Evolutionary conservation across 2,113 vertebrate genomes (phyloP), one percentile per base, ranked within the genome.

Genomic region (Addax nasomaculatus): DNA sequence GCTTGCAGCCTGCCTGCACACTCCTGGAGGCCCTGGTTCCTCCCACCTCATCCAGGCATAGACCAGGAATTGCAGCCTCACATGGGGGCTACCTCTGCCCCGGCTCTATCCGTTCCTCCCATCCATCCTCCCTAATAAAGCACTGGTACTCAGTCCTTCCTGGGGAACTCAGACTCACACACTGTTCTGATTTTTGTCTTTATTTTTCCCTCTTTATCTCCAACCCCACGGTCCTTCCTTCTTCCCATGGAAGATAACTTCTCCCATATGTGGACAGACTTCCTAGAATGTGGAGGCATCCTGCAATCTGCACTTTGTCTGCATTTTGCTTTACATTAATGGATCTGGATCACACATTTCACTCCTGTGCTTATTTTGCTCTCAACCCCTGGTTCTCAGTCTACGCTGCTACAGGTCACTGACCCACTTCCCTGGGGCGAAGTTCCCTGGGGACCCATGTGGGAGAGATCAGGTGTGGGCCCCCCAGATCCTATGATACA

Each of bases 61-160:
- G 36, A 14, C 16, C 21, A 49, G 43, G 51, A 19, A 33, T 19
- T 5, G 30, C 1, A 1, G 10, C 27, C 19, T 12, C 30, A 23
- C 12, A 2, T 0, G 0, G 58, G 19, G n/a, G 9, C 5, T 8
- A 29, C 36, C 43, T 51, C 45, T 64, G 13, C 19, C 43, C 67
- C 39, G 3, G 14, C 39, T n/a, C 62, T 6, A 15, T 55, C 55
- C 13, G 0, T 4, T 57, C 16, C 23, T 27, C 30, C 33, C 85
- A 30, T 2, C 53, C 21, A 15, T 19, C n/a, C 23, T 45, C 70
- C 58, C 67, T 30, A n/a, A 76, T 19, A 57, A 87, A 62, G 19
- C 30, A 14, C 6, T 53, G 16, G 7, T 2, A 5, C 30, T 8
- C 15, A 8, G 8, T 85, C 79, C 58, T 58, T n/a, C 45, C 49